phyloP scores from a whole-genome alignment of 2,888 invertebrate species.

The Ophion costatus region DNA sequence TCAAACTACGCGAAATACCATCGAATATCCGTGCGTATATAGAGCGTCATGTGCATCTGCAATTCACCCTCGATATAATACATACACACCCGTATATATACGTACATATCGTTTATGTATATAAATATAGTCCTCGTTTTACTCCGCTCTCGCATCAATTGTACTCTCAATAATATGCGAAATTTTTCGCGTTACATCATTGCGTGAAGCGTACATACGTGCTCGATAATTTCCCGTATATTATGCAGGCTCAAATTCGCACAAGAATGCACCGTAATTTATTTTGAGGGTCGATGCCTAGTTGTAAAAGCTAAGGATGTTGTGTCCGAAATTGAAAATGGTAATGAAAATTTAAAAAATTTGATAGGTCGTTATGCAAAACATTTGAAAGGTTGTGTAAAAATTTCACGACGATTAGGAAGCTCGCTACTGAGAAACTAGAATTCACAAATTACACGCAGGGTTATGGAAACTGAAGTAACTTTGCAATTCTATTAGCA shows the following conservation, averaged over 20 bases:
- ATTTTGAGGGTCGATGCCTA: too few species aligned
- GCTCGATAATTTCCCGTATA: constrained; percentile 7
- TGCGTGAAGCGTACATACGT: constrained; percentile 8
- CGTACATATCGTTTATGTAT: neutral
- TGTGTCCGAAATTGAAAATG: too few species aligned
- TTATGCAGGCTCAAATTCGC: neutral
- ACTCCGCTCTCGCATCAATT: constrained; percentile 14
- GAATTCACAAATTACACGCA: too few species aligned
- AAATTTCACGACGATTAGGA: too few species aligned
- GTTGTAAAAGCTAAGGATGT: too few species aligned
- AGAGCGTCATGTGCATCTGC: constrained; percentile 31
- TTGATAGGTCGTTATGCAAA: too few species aligned
- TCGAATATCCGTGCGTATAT: constrained; percentile 41
- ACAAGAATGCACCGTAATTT: neutral
- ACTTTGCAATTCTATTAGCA: too few species aligned
- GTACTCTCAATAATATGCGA: constrained; percentile 34
- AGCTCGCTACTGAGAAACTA: too few species aligned
- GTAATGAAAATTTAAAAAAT: too few species aligned
- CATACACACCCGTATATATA: neutral
- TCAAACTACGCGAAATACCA: constrained; percentile 51
- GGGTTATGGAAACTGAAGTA: too few species aligned
- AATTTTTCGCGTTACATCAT: constrained; percentile 20
- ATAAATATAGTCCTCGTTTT: constrained; percentile 13
- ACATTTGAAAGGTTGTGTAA: too few species aligned
- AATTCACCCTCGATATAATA: constrained; percentile 15